Base-by-base conservation (phyloP, 2,888 invertebrate species). In the Caenorhabditis uteleia region DNA sequence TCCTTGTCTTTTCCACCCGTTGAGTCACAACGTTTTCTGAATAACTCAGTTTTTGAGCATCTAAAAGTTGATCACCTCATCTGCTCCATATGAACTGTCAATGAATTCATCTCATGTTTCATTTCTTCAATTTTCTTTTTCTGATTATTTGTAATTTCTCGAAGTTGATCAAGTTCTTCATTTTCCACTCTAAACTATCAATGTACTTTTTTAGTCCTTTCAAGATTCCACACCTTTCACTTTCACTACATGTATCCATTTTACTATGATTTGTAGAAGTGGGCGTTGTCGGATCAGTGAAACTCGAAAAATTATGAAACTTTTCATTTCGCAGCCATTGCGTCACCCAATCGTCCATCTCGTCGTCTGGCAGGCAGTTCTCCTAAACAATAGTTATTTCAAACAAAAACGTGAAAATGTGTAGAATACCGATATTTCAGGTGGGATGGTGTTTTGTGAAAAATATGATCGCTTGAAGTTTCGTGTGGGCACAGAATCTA, bases 81-180 rank as follows among this genome's bases (percentile, higher is more conserved):
- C n/a, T 70, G 46, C 7, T 66, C 71, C 21, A 72, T 54, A 38
- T 74, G 65, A 36, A 60, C 48, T 23, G 65, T 70, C 40, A 75
- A 54, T n/a, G 61, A 54, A 47, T 70, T 61, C 46, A 71, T 70
- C 29, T 74, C 71, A 31, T 55, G 50, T 12, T 67, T 61, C 54
- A 77, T 42, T 42, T 75, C 65, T 29, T 75, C 66, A 34, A 73
- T 69, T 31, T 49, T 33, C 48, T 47, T 70, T 42, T 81, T 81
- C 59, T 81, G 81, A 43, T 73, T 68, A 38, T 78, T 79, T 31
- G 70, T 75, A 14, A 80, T 66, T 23, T 66, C 60, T 10, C 77
- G 42, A 25, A 81, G 58, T 29, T 70, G 56, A 4, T 61, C 50
- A 21, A 79, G 47, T 56, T 81, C 80, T 38, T 77, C 74, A 36